Evolutionary conservation across 2,113 vertebrate genomes (phyloP), one percentile per base, ranked within the genome.

Genomic region (Actenoides hombroni): DNA sequence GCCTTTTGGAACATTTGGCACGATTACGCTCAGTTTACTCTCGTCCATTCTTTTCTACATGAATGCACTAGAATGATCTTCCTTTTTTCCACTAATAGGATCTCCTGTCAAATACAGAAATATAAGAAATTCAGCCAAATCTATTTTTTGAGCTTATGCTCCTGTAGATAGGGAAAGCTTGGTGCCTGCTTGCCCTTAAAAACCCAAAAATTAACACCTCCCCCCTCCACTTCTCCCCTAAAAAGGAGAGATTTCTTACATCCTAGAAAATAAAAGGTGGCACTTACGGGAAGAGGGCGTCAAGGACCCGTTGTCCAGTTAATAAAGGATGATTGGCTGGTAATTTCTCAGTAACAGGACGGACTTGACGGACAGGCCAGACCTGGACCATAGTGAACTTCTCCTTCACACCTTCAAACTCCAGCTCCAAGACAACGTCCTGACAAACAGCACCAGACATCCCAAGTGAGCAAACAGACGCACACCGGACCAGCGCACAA

Each of bases 311-410:
- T 76, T 99, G 99, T 85, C 99, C 99, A 4, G 99, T 99, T 92
- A 99, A 97, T 77, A 99, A 97, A 56, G 99, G 99, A 91, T 99
- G 98, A 95, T 99, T 99, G 83, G 99, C 99, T 0, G 99, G 99
- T 53, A 99, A 97, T 95, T 99, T 99, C 97, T 99, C 99, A 4
- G 99, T 99, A 93, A 99, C 99, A 9, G 99, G 99, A 19, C 99
- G 98, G 35, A 99, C 98, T 83, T 99, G 99, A 88, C 99, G 98
- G 42, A 99, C 99, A 9, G 99, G 99, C 99, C 99, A 99, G 28
- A 99, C 98, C 95, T 99, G 99, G 79, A 99, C 98, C 99, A 99
- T 99, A 49, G 98, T 99, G 97, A 99, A 99, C 97, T 99, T 99
- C 92, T 99, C 99, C 94, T 99, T 99, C 84, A 99, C 93, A 1